Evolutionary conservation across 2,797 vertebrate genomes (phyloP), one percentile per base, ranked within the genome.

Genomic region (Ataeniobius toweri): DNA sequence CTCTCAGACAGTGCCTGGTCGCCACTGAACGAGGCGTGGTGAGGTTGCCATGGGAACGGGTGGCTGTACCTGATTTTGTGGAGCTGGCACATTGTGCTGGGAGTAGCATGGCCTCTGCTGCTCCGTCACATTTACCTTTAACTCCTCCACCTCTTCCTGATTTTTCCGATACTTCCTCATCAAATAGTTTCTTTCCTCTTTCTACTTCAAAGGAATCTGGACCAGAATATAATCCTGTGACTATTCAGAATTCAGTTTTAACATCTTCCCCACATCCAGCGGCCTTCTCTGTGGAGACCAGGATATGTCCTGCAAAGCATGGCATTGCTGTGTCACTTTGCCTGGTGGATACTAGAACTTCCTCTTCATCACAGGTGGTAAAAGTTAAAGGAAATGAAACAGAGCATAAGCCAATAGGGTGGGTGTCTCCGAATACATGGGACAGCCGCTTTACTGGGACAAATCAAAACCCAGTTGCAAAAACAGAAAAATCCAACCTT

Each of bases 11-110:
- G 14, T 98, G 97, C 91, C 84, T 98, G 81, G 94, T 98, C 12
- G 92, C 96, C 85, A 96, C 94, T 0, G 95, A 97, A 80, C 95
- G 94, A 0, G 97, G 96, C 0, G 36, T 97, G 28, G 81, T 95
- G 39, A 94, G 95, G 0, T 83, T 98, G 75, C 95, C 95, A 0
- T 98, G 97, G 97, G 93, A 94, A 85, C 94, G 80, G 87, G 96
- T 98, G 55, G 94, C 93, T 20, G 91, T 90, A 0, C 97, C 97
- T 0, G 95, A 97, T 79, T 97, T 98, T 90, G 88, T 96, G 6
- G 89, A 93, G 0, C 77, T 84, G 73, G 88, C 93, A 73, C 73
- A 20, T 81, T 75, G 74, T 50, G 75, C 74, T 77, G 24, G 81
- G 81, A 91, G 79, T 93, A 94, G 89, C 41, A 93, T 90, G 91